Evolutionary conservation across 2,797 vertebrate species (phyloP).

Genomic region (Lagodon rhomboides): DNA sequence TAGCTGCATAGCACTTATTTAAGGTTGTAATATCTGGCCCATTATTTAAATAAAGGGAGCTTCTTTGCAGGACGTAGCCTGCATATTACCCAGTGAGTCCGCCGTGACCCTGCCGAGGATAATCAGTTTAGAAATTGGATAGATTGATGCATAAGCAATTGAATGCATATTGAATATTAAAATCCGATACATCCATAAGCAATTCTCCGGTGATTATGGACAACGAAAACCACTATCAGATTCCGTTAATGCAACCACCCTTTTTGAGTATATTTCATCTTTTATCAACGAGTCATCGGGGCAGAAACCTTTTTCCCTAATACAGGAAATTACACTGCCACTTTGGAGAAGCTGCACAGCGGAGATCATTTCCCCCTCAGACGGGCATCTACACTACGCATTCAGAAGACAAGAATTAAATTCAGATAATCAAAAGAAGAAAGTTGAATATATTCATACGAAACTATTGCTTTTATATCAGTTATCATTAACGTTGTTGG

Average conservation of each 20-base stretch:
- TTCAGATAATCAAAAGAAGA: neutral
- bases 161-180: neutral
- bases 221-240: neutral
- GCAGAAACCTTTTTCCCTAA: neutral
- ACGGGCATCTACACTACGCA: neutral
- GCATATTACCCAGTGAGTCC: neutral
- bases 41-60: neutral
- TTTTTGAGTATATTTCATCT: constrained; percentile 1
- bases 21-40: neutral
- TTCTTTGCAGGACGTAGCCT: neutral
- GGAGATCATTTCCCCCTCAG: constrained; percentile 13
- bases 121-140: neutral
- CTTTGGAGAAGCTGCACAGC: neutral
- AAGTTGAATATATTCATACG: neutral
- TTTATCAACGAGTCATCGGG: constrained; percentile 14
- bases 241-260: neutral
- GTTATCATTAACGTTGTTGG: neutral
- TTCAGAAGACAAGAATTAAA: neutral
- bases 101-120: neutral
- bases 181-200: neutral
- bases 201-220: neutral
- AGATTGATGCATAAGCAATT: neutral
- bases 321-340: constrained; percentile 21
- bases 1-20: neutral
- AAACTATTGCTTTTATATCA: neutral